Percentiles rank a stretch among this genome's conserved stretches.
These are phyloP conservation scores for Sebastiscus tertius DNA, from an alignment of 2,797 vertebrate species.

Conservation along the genomic window DNA sequence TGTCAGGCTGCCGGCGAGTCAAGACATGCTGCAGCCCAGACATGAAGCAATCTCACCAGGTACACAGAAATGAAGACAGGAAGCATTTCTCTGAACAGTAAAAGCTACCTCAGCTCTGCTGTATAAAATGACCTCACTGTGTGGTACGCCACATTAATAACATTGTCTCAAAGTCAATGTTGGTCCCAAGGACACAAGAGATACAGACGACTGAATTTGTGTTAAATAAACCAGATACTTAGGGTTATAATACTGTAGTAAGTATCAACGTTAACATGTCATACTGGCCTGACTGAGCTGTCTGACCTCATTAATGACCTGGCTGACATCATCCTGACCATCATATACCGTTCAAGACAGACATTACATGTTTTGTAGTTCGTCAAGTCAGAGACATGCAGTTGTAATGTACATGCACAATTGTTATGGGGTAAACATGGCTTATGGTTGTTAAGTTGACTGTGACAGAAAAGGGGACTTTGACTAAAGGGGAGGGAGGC, in stretches of 20 bases:
- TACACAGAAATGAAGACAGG: conserved; percentile 16
- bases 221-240: neutral
- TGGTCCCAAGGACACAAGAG: neutral
- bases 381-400: neutral
- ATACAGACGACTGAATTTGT: neutral
- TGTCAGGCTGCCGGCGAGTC: conserved; percentile 41
- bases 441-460: neutral
- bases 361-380: neutral
- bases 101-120: conserved; percentile 21
- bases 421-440: conserved; percentile 1
- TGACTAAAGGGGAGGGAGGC: conserved; percentile 7
- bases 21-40: conserved; percentile 35
- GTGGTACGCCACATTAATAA: neutral
- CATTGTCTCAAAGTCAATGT: conserved; percentile 13
- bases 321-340: neutral
- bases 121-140: conserved; percentile 31
- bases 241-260: neutral
- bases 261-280: neutral
- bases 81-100: neutral
- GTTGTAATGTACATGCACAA: neutral
- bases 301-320: neutral
- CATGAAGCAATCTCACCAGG: conserved; percentile 34
- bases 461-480: conserved; percentile 37
- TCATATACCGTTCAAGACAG: neutral
- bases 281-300: neutral